These are phyloP conservation scores for Procambarus clarkii DNA, from an alignment of 1,140 invertebrate genomes.

Conservation along the genomic window DNA sequence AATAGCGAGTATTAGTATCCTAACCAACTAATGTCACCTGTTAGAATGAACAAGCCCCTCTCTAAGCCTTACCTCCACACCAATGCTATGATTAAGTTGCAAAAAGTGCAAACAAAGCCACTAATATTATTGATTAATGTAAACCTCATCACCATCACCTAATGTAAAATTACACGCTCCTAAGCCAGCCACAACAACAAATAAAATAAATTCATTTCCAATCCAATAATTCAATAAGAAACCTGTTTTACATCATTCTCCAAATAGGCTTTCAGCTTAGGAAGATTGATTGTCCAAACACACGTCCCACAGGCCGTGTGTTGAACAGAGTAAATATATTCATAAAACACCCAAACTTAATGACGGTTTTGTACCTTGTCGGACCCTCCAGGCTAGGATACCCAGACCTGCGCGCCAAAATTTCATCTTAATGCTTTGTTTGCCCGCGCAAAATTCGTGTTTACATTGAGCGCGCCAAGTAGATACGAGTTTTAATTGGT, in stretches of 20 bases:
- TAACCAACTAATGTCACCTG: no score
- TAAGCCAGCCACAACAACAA: background rate
- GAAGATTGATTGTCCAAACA: background rate
- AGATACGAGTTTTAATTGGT: background rate
- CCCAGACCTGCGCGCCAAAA: background rate
- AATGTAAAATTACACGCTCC: background rate
- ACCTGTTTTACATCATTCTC: background rate
- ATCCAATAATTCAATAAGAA: background rate
- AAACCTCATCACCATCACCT: background rate
- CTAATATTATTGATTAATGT: background rate
- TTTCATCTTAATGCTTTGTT: background rate
- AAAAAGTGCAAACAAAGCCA: background rate
- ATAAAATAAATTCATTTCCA: background rate
- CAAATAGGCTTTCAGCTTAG: background rate
- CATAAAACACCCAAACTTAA: background rate
- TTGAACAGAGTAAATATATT: background rate
- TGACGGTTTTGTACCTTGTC: background rate
- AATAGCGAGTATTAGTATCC: no score
- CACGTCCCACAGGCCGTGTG: background rate
- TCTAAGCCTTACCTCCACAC: no score
- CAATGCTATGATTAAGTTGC: no score
- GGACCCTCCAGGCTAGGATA: background rate
- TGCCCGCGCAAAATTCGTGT: background rate
- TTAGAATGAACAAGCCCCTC: no score
- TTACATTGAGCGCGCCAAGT: background rate